Percentiles rank a stretch among this genome's conserved stretches.
phyloP scores from a whole-genome alignment of 2,113 vertebrate species.

The Crotalus tigris region DNA sequence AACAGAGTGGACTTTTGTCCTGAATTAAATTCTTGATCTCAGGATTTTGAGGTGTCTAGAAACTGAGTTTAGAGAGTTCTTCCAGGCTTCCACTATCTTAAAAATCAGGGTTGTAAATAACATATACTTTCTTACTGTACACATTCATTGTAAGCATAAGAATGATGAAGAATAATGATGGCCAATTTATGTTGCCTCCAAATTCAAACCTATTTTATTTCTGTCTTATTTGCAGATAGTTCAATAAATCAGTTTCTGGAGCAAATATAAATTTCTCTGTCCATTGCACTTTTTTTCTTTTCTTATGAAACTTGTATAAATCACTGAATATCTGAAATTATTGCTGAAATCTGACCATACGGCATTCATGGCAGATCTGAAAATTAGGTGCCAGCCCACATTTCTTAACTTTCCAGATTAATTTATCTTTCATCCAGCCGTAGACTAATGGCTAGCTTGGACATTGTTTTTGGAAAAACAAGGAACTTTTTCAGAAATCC shows the following conservation, averaged over 20 bases:
- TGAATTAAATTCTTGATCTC: background rate
- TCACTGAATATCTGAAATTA: background rate
- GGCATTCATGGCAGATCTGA: background rate
- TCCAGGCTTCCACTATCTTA: background rate
- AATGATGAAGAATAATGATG: background rate
- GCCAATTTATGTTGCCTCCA: background rate
- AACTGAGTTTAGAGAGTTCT: background rate
- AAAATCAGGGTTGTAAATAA: background rate
- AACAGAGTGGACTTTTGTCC: background rate
- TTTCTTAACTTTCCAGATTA: background rate
- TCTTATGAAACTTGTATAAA: background rate
- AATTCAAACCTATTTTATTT: background rate
- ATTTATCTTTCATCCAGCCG: background rate
- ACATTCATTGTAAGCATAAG: background rate
- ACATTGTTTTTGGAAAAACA: background rate
- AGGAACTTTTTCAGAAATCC: background rate
- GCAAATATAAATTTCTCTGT: background rate
- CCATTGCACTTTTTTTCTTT: background rate
- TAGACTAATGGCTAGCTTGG: background rate
- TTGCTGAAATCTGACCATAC: background rate
- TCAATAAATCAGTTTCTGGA: background rate
- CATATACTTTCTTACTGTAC: background rate
- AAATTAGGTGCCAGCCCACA: background rate
- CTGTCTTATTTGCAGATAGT: background rate
- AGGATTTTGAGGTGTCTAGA: background rate